Base-by-base conservation (phyloP, 2,888 invertebrate species). In the Eupelmus urozonus region DNA sequence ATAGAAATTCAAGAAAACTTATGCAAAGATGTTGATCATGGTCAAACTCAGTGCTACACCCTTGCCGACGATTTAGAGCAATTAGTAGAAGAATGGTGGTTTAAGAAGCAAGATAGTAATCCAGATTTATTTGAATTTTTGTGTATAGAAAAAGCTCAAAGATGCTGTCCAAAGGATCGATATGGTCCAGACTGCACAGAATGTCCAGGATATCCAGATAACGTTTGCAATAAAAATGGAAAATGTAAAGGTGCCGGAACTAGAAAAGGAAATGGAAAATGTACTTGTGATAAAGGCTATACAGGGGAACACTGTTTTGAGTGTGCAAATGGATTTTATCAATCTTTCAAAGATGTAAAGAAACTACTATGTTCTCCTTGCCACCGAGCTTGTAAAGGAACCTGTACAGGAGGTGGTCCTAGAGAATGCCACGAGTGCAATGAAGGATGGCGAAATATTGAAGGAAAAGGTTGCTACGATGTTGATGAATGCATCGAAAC, bases 191-290 rank as follows among this genome's bases (percentile, higher is more conserved):
- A 94, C 7, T 99, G 99, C 87, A 90, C 90, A 16, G 93, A 95
- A 0, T 99, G 98, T 88, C 91, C 92, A 0, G 96, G 96, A 0
- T 93, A 92, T 83, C 94, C 94, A 42, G 92, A 92, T 59, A 93
- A 93, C 73, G 90, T 97, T 70, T 99, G 99, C 88, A 94, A 90
- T 82, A 95, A 94, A 1, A 96, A 95, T 90, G 98, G 98, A 0
- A 94, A 94, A 88, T 95, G 95, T 88, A 92, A 93, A 91, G 98
- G 98, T 0, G 94, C 94, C 80, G 98, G 98, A 0, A 98, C 97
- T 0, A 92, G 98, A 57, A 96, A 96, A 89, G 99, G 99, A 0
- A 97, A 95, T 86, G 99, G 98, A 0, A 93, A 94, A 80, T 99
- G 99, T 87, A 90, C 92, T 16, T 99, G 98, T 89, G 94, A 97